phyloP scores from a whole-genome alignment of 2,113 vertebrate species.

The Lagopus leucura region DNA sequence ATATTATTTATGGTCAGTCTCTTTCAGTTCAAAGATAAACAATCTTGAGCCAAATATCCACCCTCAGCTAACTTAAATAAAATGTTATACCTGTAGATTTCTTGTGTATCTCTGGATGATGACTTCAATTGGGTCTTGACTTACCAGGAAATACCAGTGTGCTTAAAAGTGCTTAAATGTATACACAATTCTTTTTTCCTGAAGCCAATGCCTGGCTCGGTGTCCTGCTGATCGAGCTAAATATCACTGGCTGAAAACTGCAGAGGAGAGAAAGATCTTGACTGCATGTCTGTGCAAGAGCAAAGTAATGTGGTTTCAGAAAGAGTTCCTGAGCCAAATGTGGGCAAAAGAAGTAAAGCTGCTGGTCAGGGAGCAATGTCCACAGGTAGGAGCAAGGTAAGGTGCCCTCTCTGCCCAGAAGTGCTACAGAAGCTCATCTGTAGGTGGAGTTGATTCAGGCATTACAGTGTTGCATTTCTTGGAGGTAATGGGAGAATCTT shows the following conservation, averaged over 20 bases:
- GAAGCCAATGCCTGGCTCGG: neutral
- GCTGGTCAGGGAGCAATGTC: too few species aligned
- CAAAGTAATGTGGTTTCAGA: neutral
- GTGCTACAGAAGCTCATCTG: neutral
- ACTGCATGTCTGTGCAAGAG: accelerated
- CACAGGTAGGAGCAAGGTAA: too few species aligned
- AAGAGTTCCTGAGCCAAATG: too few species aligned
- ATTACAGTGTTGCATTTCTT: accelerated
- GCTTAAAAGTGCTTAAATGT: neutral
- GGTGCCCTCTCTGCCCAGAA: too few species aligned
- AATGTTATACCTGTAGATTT: conserved; percentile 5
- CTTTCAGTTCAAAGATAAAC: conserved; percentile 28
- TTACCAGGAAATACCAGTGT: neutral
- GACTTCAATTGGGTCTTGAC: neutral
- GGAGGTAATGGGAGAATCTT: neutral
- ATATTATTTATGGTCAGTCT: conserved; percentile 44
- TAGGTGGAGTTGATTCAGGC: neutral
- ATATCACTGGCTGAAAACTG: accelerated
- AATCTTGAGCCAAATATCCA: conserved; percentile 14
- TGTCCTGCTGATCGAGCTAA: accelerated
- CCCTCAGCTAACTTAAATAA: conserved; percentile 53
- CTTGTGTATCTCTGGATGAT: neutral
- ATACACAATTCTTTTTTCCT: neutral
- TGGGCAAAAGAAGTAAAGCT: too few species aligned
- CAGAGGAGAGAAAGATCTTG: neutral